These are phyloP conservation scores for Drosophila teissieri DNA, from an alignment of 1,140 invertebrate species.

Conservation along the genomic window DNA sequence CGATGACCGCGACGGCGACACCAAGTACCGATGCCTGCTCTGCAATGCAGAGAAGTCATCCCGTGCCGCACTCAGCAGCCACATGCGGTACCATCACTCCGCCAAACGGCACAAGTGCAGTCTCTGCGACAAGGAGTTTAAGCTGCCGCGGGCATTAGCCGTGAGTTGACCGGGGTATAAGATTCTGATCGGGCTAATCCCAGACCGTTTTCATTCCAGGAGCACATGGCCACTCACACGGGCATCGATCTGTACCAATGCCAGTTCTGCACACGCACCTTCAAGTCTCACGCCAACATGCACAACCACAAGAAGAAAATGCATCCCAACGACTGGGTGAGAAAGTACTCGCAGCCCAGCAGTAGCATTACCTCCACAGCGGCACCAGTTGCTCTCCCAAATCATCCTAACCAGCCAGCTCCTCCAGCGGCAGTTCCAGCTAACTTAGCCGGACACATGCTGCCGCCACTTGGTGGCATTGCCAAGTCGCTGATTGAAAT, in stretches of 20 bases:
- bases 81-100: conserved; percentile 79
- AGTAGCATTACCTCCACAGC: conserved; percentile 6
- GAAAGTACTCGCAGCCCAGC: conserved; percentile 67
- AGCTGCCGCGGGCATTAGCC: conserved; percentile 54
- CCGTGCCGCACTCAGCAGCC: conserved; percentile 70
- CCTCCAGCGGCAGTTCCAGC: neutral
- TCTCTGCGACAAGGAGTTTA: conserved; percentile 77
- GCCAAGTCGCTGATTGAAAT: conserved; percentile 31
- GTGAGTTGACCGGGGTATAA: conserved; percentile 30
- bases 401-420: neutral
- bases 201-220: conserved; percentile 37
- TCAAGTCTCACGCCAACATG: conserved; percentile 81
- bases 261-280: conserved; percentile 72
- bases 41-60: conserved; percentile 73
- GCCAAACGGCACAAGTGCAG: conserved; percentile 69
- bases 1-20: conserved; percentile 64
- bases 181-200: neutral
- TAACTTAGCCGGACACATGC: neutral
- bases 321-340: conserved; percentile 78
- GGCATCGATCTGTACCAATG: conserved; percentile 77
- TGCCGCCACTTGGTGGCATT: conserved; percentile 9
- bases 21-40: conserved; percentile 65
- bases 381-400: neutral
- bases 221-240: conserved; percentile 81
- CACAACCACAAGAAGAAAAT: conserved; percentile 81